Evolutionary conservation across 2,888 invertebrate genomes (phyloP), one percentile per base, ranked within the genome.

Genomic region (Mesorhabditis belari): DNA sequence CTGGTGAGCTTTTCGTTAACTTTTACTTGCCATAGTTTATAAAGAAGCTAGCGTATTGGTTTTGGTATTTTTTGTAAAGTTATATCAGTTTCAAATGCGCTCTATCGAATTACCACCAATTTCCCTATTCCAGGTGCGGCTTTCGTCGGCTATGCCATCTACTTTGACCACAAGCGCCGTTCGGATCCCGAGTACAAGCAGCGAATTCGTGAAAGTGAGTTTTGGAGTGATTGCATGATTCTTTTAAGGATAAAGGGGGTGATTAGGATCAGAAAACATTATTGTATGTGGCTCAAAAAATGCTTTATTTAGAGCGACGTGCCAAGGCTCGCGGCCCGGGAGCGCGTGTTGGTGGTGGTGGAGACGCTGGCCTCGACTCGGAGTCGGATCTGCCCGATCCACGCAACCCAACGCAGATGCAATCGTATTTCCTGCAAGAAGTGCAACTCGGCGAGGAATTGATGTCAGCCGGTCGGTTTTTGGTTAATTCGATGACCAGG

Each of bases 61-160:
- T n/a, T n/a, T n/a, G n/a, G n/a, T n/a, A n/a, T n/a, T n/a, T n/a
- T n/a, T n/a, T n/a, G n/a, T n/a, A n/a, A n/a, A n/a, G n/a, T n/a
- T n/a, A n/a, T n/a, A n/a, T n/a, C n/a, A n/a, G n/a, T n/a, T n/a
- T n/a, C n/a, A n/a, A n/a, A n/a, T n/a, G n/a, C n/a, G n/a, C n/a
- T n/a, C n/a, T n/a, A n/a, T n/a, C n/a, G n/a, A n/a, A n/a, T n/a
- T n/a, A n/a, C n/a, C n/a, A n/a, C n/a, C n/a, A n/a, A n/a, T n/a
- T n/a, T n/a, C n/a, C n/a, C 44, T 35, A 6, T 17, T 35, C n/a
- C 2, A 35, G 91, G 92, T 56, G 89, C 90, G 55, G 84, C 92
- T 77, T 90, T 95, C 81, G 85, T 95, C 74, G 94, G 95, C 63
- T 98, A 96, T 84, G 96, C 95, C 85, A 88, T 94, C 82, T 96